Base-by-base conservation (phyloP, 2,888 invertebrate species). In the Cataglyphis rosenhaueri region DNA sequence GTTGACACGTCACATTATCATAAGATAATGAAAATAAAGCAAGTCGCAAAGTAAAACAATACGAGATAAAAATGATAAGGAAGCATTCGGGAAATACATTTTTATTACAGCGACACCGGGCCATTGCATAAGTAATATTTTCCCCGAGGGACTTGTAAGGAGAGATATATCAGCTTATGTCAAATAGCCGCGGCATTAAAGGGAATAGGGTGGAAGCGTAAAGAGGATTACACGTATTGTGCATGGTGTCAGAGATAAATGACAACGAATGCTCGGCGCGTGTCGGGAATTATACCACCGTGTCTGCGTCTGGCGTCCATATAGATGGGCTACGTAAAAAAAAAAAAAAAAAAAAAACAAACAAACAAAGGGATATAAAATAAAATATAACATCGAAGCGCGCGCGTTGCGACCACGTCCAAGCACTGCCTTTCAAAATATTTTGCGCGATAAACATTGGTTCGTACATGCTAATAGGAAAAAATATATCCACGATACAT, bases 201-300 rank as follows among this genome's bases (percentile, higher is more conserved):
- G 87, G 74, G 82, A 81, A 48, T 73, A 83, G 84, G 89, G 87
- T 82, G 86, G 76, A 87, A 86, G 84, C 84, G 86, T 71, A 83
- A 87, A 89, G 88, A 85, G 88, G 88, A 89, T 89, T 87, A 89
- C 84, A 81, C 85, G 89, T 85, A 88, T 88, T 88, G 87, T 89
- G 89, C 85, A 87, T 78, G 79, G 65, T 87, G 87, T 89, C 87
- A 89, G 86, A 89, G 88, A 89, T 89, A 89, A 87, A 89, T 86
- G 87, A 87, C 89, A 87, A 88, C 87, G 87, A 89, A 89, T 85
- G 89, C 79, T 85, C 82, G 87, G 73, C 82, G 84, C 89, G 88
- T 85, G 88, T 87, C 82, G 87, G 35, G 84, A 83, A 88, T 89
- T 70, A 84, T 89, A 85, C 65, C 25, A 52, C 85, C 82, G 78